These are phyloP conservation scores for Cephalopholis sonnerati DNA, from an alignment of 2,113 vertebrate genomes.

Conservation along the genomic window DNA sequence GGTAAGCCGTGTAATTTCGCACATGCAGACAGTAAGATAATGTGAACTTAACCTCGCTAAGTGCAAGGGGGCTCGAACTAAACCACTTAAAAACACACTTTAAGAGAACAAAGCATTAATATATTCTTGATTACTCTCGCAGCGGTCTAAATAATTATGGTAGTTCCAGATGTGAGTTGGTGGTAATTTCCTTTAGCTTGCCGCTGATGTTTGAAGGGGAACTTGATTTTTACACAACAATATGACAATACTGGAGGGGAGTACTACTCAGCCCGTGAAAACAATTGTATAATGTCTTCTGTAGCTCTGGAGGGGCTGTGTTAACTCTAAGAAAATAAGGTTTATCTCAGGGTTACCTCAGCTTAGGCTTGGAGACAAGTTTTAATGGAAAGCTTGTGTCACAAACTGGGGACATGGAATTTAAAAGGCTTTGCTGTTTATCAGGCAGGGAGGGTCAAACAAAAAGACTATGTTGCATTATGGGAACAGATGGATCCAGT, in stretches of 20 bases:
- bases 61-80: conserved; percentile 32
- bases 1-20: conserved; percentile 53
- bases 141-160: neutral
- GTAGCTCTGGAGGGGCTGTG: neutral
- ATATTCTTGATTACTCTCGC: neutral
- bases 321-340: neutral
- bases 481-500: neutral
- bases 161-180: conserved; percentile 1
- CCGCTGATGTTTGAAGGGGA: conserved; percentile 13
- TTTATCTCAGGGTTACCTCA: neutral
- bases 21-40: conserved; percentile 42
- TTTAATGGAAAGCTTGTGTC: neutral
- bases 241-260: neutral
- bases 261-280: neutral
- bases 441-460: neutral
- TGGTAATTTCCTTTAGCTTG: conserved; percentile 11
- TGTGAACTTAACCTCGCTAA: conserved; percentile 40
- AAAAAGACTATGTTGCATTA: neutral
- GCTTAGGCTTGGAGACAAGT: neutral
- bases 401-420: neutral
- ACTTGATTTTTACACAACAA: neutral
- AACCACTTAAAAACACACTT: conserved; percentile 51
- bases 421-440: neutral
- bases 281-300: neutral
- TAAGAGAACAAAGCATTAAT: conserved; percentile 18